A percentile compares a stretch with the other conserved stretches of the same genome.
These are phyloP conservation scores for Caenorhabditis afra DNA, from an alignment of 2,888 invertebrate species.

Conservation along the genomic window DNA sequence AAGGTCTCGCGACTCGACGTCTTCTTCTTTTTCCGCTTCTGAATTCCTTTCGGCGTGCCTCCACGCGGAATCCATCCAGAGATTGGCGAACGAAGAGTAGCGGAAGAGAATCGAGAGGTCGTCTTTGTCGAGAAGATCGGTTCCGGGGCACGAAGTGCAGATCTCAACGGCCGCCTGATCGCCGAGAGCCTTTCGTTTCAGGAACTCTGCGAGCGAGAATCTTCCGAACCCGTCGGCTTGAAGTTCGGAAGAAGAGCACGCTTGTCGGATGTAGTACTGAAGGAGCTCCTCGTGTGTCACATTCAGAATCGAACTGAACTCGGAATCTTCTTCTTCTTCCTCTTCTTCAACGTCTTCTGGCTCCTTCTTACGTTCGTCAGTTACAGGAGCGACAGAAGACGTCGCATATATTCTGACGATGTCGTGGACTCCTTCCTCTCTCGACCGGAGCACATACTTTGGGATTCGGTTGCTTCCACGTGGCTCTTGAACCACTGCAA, in stretches of 20 bases:
- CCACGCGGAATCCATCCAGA: slow-evolving; percentile 10
- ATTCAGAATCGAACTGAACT: slow-evolving; percentile 1
- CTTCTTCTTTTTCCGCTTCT: background rate
- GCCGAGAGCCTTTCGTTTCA: background rate
- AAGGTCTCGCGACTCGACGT: background rate
- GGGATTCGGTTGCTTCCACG: slow-evolving; percentile 3
- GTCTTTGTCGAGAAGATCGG: slow-evolving; percentile 12
- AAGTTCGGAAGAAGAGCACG: background rate
- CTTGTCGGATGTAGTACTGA: background rate
- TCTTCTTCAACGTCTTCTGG: background rate
- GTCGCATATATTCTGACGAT: slow-evolving; percentile 3
- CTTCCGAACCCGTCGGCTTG: background rate
- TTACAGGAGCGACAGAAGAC: background rate
- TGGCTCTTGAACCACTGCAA: slow-evolving; percentile 8
- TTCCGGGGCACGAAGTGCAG: slow-evolving; percentile 7
- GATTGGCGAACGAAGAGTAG: slow-evolving; percentile 11
- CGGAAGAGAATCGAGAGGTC: slow-evolving; percentile 12
- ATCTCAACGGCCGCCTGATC: background rate
- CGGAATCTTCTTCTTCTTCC: background rate
- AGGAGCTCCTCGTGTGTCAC: background rate
- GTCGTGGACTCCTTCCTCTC: background rate
- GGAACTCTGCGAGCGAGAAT: background rate
- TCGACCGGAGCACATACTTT: background rate
- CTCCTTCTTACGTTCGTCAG: background rate
- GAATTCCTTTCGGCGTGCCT: no score